Conservation (phyloP, 2,888 invertebrate species). For the Nebria salina region DNA sequence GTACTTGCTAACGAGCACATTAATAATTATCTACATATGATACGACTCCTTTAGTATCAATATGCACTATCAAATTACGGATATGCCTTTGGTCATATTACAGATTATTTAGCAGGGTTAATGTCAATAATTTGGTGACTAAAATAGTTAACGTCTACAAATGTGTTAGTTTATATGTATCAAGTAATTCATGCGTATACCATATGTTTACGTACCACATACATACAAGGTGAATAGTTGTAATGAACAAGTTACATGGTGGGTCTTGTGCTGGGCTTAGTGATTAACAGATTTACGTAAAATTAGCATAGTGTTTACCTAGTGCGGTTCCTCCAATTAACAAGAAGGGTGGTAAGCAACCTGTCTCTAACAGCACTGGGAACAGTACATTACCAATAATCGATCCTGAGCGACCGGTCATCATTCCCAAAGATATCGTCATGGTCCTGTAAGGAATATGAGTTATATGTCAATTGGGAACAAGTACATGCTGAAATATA, state of each 20-base stretch:
- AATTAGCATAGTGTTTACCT: slow-evolving; percentile 61
- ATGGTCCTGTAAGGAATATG: slow-evolving; percentile 68
- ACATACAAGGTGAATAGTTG: slow-evolving; percentile 3
- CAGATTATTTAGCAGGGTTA: too few species aligned
- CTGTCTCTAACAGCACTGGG: slow-evolving; percentile 72
- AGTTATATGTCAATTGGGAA: not conserved
- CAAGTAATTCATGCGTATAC: not conserved
- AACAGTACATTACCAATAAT: slow-evolving; percentile 77
- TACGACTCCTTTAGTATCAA: too few species aligned
- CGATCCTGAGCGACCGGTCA: slow-evolving; percentile 77
- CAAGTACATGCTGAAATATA: not conserved
- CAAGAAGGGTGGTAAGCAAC: slow-evolving; percentile 78
- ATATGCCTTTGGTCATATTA: too few species aligned
- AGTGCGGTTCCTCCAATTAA: slow-evolving; percentile 71
- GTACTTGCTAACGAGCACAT: too few species aligned
- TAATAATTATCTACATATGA: too few species aligned
- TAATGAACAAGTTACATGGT: slow-evolving; percentile 9
- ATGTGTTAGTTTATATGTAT: not conserved
- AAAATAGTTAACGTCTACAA: not conserved
- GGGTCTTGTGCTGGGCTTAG: not conserved
- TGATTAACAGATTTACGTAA: slow-evolving; percentile 33
- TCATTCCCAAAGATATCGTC: slow-evolving; percentile 76
- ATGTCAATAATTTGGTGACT: too few species aligned
- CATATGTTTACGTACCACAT: not conserved
- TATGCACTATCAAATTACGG: too few species aligned